A percentile compares a stretch with the other conserved stretches of the same genome.
phyloP scores from a whole-genome alignment of 1,140 invertebrate genomes.

The Maniola jurtina region DNA sequence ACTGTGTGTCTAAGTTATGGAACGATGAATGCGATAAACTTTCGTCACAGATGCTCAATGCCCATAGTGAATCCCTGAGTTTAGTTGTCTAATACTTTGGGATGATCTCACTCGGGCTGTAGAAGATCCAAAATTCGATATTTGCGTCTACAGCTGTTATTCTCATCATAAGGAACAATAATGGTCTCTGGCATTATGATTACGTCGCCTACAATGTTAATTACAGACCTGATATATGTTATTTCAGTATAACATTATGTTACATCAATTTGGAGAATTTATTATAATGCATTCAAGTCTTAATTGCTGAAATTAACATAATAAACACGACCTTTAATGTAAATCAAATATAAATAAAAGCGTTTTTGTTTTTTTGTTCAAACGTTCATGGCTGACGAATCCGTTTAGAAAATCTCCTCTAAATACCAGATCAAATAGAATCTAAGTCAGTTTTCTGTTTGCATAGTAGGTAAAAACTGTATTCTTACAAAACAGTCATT shows the following conservation, averaged over 20 bases:
- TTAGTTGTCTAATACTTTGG: constrained; percentile 1
- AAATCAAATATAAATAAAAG: neutral
- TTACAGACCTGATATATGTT: constrained; percentile 2
- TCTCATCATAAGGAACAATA: constrained; percentile 45
- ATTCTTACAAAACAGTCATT: too few species aligned
- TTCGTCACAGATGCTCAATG: neutral
- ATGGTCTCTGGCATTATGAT: constrained; percentile 42
- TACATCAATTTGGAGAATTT: neutral
- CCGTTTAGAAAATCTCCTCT: too few species aligned
- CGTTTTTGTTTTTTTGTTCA: too few species aligned
- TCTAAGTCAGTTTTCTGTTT: too few species aligned
- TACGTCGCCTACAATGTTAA: constrained; percentile 30
- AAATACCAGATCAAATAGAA: too few species aligned
- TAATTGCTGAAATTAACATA: constrained; percentile 4
- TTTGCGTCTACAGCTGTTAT: constrained; percentile 52
- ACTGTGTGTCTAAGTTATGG: neutral
- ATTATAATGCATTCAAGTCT: constrained; percentile 7
- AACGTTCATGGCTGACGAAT: too few species aligned
- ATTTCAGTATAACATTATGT: neutral
- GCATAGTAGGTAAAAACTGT: too few species aligned
- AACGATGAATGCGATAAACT: neutral
- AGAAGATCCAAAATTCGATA: constrained; percentile 2
- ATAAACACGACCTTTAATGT: neutral
- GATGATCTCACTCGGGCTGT: constrained; percentile 32
- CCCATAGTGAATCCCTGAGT: neutral